Percentiles rank a stretch among this genome's conserved stretches.
Conservation (phyloP, 2,888 invertebrate species). For the Patella ulyssiponensis region DNA sequence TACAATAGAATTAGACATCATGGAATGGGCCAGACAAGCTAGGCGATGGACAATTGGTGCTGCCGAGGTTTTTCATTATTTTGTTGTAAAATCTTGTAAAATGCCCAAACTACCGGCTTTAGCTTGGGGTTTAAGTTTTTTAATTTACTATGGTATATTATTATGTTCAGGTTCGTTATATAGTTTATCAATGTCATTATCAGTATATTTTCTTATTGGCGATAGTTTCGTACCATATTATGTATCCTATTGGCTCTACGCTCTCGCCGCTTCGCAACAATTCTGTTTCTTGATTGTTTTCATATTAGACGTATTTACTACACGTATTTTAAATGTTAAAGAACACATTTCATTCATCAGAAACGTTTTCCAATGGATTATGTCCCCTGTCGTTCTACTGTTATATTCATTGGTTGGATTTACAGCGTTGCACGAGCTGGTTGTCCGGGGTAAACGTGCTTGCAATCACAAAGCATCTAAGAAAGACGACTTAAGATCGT, state of each 20-base stretch:
- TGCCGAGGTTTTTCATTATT: slow-evolving; percentile 4
- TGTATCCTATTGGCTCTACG: not conserved
- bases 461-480: too few relatives aligned
- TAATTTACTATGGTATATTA: not conserved
- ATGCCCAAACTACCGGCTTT: not conserved
- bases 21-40: not conserved
- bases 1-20: not conserved
- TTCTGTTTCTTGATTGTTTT: slow-evolving; percentile 1
- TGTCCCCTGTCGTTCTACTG: not conserved
- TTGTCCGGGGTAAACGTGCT: too few relatives aligned
- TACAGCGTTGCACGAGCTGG: not conserved
- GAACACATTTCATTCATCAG: not conserved
- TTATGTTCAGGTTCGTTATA: not conserved
- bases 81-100: not conserved
- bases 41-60: not conserved
- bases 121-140: not conserved
- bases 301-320: not conserved
- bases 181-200: not conserved
- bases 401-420: not conserved
- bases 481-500: too few relatives aligned
- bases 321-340: not conserved
- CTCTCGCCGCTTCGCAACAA: not conserved
- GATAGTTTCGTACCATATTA: not conserved
- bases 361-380: not conserved
- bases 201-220: not conserved